A percentile compares a stretch with the other conserved stretches of the same genome.
Conservation (phyloP, 2,888 invertebrate genomes). For the Myopa testacea region DNA sequence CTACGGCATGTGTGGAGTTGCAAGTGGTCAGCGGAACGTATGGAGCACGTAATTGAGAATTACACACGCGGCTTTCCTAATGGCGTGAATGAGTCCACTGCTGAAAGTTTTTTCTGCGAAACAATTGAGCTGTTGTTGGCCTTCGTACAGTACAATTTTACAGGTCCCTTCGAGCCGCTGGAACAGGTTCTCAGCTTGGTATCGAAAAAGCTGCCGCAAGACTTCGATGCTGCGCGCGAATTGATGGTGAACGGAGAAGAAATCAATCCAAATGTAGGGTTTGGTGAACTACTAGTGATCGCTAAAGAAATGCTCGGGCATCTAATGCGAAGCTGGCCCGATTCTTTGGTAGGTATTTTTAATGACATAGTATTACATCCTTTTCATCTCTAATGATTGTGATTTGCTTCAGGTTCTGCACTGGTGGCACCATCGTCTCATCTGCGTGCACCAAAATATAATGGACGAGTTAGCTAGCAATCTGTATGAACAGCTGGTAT, state of each 20-base stretch:
- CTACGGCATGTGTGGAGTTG: constrained; percentile 57
- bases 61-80: not conserved
- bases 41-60: constrained; percentile 49
- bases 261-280: constrained; percentile 74
- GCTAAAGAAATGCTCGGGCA: constrained; percentile 68
- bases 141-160: constrained; percentile 87
- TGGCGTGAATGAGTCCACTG: not conserved
- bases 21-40: constrained; percentile 53
- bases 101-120: constrained; percentile 54
- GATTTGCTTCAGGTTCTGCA: constrained; percentile 51
- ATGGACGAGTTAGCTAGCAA: constrained; percentile 81
- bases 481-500: constrained; percentile 70
- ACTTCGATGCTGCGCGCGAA: constrained; percentile 32
- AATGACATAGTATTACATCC: not conserved
- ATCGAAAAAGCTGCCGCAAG: constrained; percentile 10
- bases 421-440: constrained; percentile 80
- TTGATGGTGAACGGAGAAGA: constrained; percentile 74
- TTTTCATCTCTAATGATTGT: not conserved
- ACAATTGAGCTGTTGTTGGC: constrained; percentile 77
- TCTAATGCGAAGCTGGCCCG: constrained; percentile 57
- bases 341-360: constrained; percentile 53
- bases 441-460: constrained; percentile 80
- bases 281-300: constrained; percentile 69
- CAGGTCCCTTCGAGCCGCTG: constrained; percentile 72
- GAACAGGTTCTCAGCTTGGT: constrained; percentile 48